Evolutionary conservation across 2,113 vertebrate species (phyloP), one percentile per base, ranked within the genome.

Genomic region (Talpa occidentalis): DNA sequence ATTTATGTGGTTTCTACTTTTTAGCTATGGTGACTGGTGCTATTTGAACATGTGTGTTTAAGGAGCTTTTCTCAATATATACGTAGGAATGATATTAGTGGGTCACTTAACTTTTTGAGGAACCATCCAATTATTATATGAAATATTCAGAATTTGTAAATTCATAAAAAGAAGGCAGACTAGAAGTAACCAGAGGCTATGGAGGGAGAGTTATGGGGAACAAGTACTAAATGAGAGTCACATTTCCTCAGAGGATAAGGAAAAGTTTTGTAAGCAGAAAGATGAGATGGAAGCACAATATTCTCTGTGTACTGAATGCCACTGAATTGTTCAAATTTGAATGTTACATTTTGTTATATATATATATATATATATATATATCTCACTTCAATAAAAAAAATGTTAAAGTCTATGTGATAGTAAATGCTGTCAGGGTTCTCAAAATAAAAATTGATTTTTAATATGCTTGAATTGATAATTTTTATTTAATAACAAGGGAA

Each of bases 401-500:
- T 30, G 17, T 17, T 60, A 44, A 81, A 82, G 16, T 2, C 4
- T 70, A 26, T n/a, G 24, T 49, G 8, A 7, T 11, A 72, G 9
- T 37, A 80, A 54, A 28, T 69, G 0, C 15, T 86, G 6, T 28
- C 16, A 62, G 0, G 14, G 11, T 32, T 72, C 72, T 19, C 44
- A 1, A 32, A 85, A 52, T 22, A 67, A 76, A 72, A 80, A 52
- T 47, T 28, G 17, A 67, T 2, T n/a, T 59, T 32, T 83, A 64
- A 62, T 44, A n/a, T 35, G 2, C 4, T 66, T 77, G 15, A 72
- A 70, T 69, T 59, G 24, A 80, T 42, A 2, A 26, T 14, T 93
- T 6, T 79, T 81, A 9, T 70, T 86, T 94, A 79, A 32, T 47
- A 56, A 89, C 12, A 4, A 96, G 1, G 2, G 3, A 93, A 97